Evolutionary conservation across 2,113 vertebrate species (phyloP), one percentile per base, ranked within the genome.

Genomic region (Psilopsiagon aymara): DNA sequence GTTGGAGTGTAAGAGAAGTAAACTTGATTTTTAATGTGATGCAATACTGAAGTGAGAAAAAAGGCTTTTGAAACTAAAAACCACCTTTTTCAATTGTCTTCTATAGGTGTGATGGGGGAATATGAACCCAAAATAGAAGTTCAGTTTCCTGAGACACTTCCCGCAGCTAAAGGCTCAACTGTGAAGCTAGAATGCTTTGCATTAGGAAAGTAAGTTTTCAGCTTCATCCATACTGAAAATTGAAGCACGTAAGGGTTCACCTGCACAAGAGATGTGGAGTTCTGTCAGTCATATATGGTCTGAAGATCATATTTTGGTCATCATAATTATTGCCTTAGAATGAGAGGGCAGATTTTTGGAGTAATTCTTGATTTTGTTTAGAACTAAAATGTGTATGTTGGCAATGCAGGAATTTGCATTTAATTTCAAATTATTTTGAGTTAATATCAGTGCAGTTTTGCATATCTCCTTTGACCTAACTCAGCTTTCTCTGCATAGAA

Each of bases 121-220:
- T 99, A 99, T 18, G 99, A 99, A 97, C 99, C 99, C 66, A 99
- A 99, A 98, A 99, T 99, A 98, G 99, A 99, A 98, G 98, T 99
- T 96, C 99, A 99, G 97, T 99, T 99, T 97, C 98, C 99, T 13
- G 99, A 99, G 97, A 98, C 98, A 0, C 97, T 99, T 75, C 99
- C 98, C 76, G 99, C 99, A 92, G 99, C 99, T 17, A 99, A 99
- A 95, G 99, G 99, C 83, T 99, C 99, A 2, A 98, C 98, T 44
- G 98, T 99, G 94, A 99, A 97, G 95, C 98, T 99, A 60, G 99
- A 99, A 94, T 99, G 99, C 91, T 99, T 99, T 82, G 99, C 99
- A 23, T 96, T 99, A 43, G 99, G 99, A 98, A 99, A 99, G 99
- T 99, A 98, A 99, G 99, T 99, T 79, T 76, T 77, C 2, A 3